Evolutionary conservation across 2,797 vertebrate genomes (phyloP).

Genomic region (Myoxocephalus aenaeus): DNA sequence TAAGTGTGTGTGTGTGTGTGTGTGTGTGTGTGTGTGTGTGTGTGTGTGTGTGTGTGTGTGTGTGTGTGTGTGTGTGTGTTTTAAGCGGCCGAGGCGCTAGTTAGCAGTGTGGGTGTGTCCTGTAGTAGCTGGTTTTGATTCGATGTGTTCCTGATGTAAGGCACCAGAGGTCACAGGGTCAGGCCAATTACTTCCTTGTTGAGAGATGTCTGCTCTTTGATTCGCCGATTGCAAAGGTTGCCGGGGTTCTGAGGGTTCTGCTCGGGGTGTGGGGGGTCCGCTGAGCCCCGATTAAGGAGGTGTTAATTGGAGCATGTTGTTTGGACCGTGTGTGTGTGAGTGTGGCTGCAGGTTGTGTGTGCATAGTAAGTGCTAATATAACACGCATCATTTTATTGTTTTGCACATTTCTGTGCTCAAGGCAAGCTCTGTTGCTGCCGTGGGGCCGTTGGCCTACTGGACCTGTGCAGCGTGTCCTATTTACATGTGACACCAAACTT

Average conservation of each 20-base stretch:
- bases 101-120: constrained; percentile 85
- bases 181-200: constrained; percentile 96
- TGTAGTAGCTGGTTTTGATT: constrained; percentile 78
- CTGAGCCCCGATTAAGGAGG: constrained; percentile 77
- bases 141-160: constrained; percentile 87
- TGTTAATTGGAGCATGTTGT: constrained; percentile 88
- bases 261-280: constrained; percentile 75
- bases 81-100: constrained; percentile 67
- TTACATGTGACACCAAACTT: constrained; percentile 3
- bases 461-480: not conserved
- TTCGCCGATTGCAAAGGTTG: constrained; percentile 91
- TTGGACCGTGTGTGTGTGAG: constrained; percentile 51
- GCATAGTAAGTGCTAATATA: constrained; percentile 59
- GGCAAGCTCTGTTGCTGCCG: not conserved
- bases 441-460: not conserved
- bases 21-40: constrained; percentile 43
- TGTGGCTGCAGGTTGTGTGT: constrained; percentile 56
- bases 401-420: constrained; percentile 12
- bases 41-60: constrained; percentile 79
- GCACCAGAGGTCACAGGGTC: constrained; percentile 90
- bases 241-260: constrained; percentile 86
- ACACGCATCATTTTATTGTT: constrained; percentile 20
- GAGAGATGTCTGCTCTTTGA: constrained; percentile 93
- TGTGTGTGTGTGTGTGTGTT: constrained; percentile 45
- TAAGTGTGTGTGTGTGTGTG: constrained; percentile 40